Conservation (phyloP, 2,888 invertebrate species). For the Odontocerum albicorne region DNA sequence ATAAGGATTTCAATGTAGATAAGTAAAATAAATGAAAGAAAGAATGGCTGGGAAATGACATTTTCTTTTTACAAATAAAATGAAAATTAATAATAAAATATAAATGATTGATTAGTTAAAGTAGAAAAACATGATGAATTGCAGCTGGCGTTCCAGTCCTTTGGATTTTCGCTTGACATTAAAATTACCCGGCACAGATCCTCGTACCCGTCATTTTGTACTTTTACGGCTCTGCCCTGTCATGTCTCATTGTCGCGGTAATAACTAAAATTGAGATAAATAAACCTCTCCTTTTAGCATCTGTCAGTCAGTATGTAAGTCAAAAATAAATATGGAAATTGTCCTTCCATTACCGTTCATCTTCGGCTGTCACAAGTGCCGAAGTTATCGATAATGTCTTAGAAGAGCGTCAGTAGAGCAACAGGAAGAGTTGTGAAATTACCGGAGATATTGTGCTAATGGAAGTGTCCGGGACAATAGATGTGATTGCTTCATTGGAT, state of each 20-base stretch:
- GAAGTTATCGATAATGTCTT: constrained; percentile 16
- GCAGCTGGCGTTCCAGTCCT: constrained; percentile 34
- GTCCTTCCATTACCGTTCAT: constrained; percentile 8
- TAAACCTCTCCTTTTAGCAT: no score
- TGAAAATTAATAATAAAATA: no score
- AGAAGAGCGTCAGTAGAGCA: constrained; percentile 9
- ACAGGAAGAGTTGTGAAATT: constrained; percentile 26
- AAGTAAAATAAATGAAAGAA: no score
- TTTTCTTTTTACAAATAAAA: no score
- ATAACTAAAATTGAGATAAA: constrained; percentile 11
- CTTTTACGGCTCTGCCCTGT: constrained; percentile 30
- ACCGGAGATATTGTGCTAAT: constrained; percentile 24
- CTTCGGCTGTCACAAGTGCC: constrained; percentile 27
- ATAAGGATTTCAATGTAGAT: no score
- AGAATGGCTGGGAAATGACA: no score
- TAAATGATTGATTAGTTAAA: constrained; percentile 26
- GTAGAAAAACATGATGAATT: constrained; percentile 24
- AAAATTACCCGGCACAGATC: constrained; percentile 21
- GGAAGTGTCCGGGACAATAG: constrained; percentile 15
- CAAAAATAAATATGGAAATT: constrained; percentile 13
- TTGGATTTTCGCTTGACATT: constrained; percentile 35
- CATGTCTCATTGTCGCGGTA: constrained; percentile 8
- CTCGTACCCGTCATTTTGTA: constrained; percentile 31
- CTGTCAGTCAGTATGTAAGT: constrained; percentile 23
- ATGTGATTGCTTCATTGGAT: constrained; percentile 13